Evolutionary conservation across 2,888 invertebrate genomes (phyloP), one percentile per base, ranked within the genome.

Genomic region (Eumacrocentrus americanus): DNA sequence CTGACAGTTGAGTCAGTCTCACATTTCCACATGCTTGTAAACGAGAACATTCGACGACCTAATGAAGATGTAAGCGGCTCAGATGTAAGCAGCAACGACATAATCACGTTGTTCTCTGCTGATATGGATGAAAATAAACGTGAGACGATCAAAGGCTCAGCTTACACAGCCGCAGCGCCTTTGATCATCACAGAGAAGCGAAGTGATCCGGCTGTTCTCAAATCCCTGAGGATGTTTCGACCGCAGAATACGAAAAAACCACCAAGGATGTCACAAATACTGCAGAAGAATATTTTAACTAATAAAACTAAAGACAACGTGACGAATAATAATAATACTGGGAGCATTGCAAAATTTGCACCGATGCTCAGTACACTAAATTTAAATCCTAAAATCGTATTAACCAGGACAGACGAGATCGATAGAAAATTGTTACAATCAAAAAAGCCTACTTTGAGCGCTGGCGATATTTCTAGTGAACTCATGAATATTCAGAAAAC

Each of bases 171-270:
- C 0, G 74, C 79, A 0, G 77, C 79, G 1, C 79, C 75, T 1
- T 62, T 79, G 0, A 74, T 78, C 16, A 77, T 80, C 25, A 72
- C 78, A n/a, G 80, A 80, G 47, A 81, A 80, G 58, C 72, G 78
- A 3, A 81, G 84, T 63, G 84, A 85, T 70, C 84, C 85, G 1
- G 81, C 82, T 12, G 84, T 84, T 4, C 73, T 85, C 2, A 85
- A 84, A 72, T 82, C 83, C 3, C 70, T 85, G 42, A 73, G 85
- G 60, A 83, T 84, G 81, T 85, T 84, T 65, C 77, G 86, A 67
- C 83, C 82, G 2, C 77, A 78, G 5, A 80, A 74, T 50, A 58
- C 72, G 5, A 80, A 77, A 53, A 54, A 54, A 16, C 53, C 58
- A 58, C 29, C 51, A 46, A 51, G 50, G 53, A 52, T 62, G 67